Conservation (phyloP, 2,888 invertebrate species). For the Tiphia femorata region DNA sequence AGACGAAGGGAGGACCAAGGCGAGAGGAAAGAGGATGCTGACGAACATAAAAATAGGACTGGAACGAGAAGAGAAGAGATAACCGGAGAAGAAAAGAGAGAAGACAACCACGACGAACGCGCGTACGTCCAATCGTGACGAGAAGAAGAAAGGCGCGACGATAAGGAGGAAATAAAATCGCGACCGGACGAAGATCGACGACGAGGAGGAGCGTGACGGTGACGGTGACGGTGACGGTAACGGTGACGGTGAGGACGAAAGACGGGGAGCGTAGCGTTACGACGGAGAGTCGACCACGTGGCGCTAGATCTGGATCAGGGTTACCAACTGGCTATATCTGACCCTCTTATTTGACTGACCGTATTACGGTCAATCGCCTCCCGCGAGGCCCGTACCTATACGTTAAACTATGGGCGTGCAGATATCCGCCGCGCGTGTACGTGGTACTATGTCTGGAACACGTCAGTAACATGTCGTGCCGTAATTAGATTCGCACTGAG, state of each 20-base stretch:
- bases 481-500: conserved; percentile 51
- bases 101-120: no score
- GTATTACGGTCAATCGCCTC: conserved; percentile 65
- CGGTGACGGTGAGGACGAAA: no score
- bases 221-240: no score
- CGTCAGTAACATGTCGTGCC: conserved; percentile 49
- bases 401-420: conserved; percentile 26
- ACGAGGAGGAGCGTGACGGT: not conserved
- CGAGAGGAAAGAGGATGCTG: no score
- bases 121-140: no score
- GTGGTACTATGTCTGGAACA: conserved; percentile 48
- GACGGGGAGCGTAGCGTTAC: not conserved
- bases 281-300: conserved; percentile 61
- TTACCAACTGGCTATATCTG: conserved; percentile 66
- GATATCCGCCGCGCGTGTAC: conserved; percentile 16
- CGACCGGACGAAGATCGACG: no score
- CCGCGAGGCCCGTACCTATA: conserved; percentile 50
- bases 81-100: no score
- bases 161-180: no score
- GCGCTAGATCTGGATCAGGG: conserved; percentile 68
- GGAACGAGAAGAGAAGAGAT: no score
- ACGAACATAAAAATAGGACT: no score
- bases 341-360: conserved; percentile 66
- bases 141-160: no score
- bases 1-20: no score